Base-by-base conservation (phyloP, 2,888 invertebrate genomes). In the Dromius quadrimaculatus region DNA sequence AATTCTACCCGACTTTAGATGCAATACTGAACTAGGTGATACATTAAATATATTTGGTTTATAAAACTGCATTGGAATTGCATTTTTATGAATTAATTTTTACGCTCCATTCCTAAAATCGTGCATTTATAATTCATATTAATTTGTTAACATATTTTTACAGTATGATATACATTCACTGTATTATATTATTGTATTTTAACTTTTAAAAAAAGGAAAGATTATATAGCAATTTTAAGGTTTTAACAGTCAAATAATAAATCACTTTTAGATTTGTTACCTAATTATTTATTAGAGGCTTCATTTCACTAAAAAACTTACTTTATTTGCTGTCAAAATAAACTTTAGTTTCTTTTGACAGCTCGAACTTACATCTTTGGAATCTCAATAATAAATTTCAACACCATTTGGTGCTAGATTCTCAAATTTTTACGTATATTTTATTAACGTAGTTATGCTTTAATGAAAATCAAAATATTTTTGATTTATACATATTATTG, bases 121-220 rank as follows among this genome's bases (percentile, higher is more conserved):
- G 13, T 41, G 61, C 61, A 61, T 61, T 61, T 61, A 61, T 38
- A 36, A 34, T 61, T 22, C 41, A 57, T 57, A 32, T 57, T 57
- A 57, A 63, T 15, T 47, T 65, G 50, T 50, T 65, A 54, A 65
- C 50, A 50, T 54, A 54, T 54, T 65, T 65, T 65, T 65, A 65
- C 65, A 62, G 59, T 59, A 59, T 59, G 20, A 41, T 54, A 47
- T 36, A 47, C 28, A 47, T 47, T 64, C 36, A 50, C 43, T 68
- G 68, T 68, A 59, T 68, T 68, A 68, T 59, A 68, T 68, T 59
- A 43, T 54, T 66, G 54, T 54, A 66, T 54, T 66, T 66, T 66
- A 66, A 66, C 41, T 57, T 66, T 66, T 54, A 11, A 23, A 41
- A 34, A 36, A 61, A 61, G 61, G 38, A 36, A 36, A 36, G 36